Base-by-base conservation (phyloP, 30 jellyfish, hydroid and myxozoan species). In the Clytia hemisphaerica region DNA sequence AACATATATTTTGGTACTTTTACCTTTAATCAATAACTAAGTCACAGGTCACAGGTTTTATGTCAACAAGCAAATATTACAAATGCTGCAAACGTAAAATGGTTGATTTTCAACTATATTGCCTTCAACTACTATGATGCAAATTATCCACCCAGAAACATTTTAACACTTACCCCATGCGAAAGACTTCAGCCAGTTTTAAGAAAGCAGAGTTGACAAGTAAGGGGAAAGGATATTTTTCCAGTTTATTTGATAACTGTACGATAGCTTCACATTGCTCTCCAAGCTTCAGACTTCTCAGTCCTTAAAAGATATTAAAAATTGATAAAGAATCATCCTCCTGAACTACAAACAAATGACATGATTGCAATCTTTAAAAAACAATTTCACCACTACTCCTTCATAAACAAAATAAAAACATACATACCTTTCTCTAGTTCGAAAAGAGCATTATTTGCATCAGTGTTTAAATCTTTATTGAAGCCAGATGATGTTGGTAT, bases 191-290 rank as follows among this genome's bases (percentile, higher is more conserved):
- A 24, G 95, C 92, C 31, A 91, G 62, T 78, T 91, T 91, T 25
- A 91, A 86, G 78, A 91, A 91, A 18, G 95, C 99, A 7, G 99
- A 75, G 74, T 91, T 91, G 47, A 91, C 99, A 59, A 91, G 69
- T 4, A 91, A 76, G 27, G 99, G 99, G 68, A 46, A 91, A 9
- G 99, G 99, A 60, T 91, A 79, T 36, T 78, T 91, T 45, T 40
- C 76, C 48, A 91, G 77, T 9, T 82, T 72, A n/a, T 92, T 92
- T 45, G 99, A 95, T 42, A 91, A 89, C 16, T 91, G 61, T 16
- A 82, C 95, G 42, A 91, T 82, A 24, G 99, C 94, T 61, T 82
- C 99, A 82, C 99, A 91, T 40, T 91, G 99, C 45, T 91, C 95
- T 36, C 95, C 99, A 30, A 69, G 85, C 51, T 83, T 91, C 5